phyloP scores from a whole-genome alignment of 2,113 vertebrate genomes.

The Nothoprocta perdicaria region DNA sequence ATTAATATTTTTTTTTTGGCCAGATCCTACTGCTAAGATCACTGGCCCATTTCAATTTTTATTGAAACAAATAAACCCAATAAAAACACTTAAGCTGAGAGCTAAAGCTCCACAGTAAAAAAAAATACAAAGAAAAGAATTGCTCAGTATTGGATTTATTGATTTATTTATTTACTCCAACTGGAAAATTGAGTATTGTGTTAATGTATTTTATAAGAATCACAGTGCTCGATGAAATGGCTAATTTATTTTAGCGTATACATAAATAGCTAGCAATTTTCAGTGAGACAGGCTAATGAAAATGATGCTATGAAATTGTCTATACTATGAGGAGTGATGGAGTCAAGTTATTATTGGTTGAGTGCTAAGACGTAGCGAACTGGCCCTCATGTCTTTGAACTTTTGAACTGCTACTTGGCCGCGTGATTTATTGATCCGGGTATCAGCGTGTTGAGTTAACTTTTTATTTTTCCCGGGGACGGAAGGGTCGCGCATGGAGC shows the following conservation, averaged over 20 bases:
- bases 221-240: constrained; percentile 90
- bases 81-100: constrained; percentile 82
- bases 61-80: constrained; percentile 88
- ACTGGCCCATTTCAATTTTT: constrained; percentile 81
- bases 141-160: constrained; percentile 81
- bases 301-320: constrained; percentile 85
- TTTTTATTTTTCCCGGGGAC: constrained; percentile 66
- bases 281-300: constrained; percentile 88
- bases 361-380: constrained; percentile 77
- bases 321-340: constrained; percentile 80
- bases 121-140: constrained; percentile 69
- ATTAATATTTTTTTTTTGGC: not conserved
- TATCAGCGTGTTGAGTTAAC: constrained; percentile 73
- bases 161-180: constrained; percentile 88
- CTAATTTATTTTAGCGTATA: constrained; percentile 90
- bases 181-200: constrained; percentile 84
- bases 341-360: constrained; percentile 82
- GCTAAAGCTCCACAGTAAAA: constrained; percentile 72
- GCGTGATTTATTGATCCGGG: constrained; percentile 84
- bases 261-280: constrained; percentile 95
- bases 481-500: not conserved
- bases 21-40: constrained; percentile 70
- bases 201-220: constrained; percentile 90
- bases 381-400: constrained; percentile 87
- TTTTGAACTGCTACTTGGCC: constrained; percentile 85